Evolutionary conservation across 2,113 vertebrate species (phyloP).

Genomic region (Ploceus nigricollis): DNA sequence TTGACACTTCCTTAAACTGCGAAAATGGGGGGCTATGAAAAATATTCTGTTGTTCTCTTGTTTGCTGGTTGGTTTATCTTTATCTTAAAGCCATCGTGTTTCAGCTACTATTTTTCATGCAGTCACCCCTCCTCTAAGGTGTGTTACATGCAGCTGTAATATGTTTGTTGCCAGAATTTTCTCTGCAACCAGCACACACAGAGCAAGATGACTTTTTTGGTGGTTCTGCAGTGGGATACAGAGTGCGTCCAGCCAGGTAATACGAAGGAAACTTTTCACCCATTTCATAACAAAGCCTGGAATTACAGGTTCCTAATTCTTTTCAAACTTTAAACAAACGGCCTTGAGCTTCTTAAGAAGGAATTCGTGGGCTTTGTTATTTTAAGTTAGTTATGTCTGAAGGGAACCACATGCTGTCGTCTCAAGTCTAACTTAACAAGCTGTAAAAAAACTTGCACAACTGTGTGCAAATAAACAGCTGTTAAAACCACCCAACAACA

Average conservation of each 20-base stretch:
- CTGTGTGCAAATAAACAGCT: neutral
- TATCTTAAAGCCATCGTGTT: neutral
- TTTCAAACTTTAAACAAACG: slow-evolving; percentile 21
- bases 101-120: neutral
- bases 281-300: neutral
- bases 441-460: neutral
- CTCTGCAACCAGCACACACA: neutral
- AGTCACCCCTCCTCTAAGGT: neutral
- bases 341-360: slow-evolving; percentile 27
- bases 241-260: neutral
- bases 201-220: neutral
- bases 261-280: neutral
- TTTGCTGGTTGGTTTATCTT: neutral
- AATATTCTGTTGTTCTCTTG: neutral
- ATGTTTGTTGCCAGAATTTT: neutral
- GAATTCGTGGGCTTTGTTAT: neutral
- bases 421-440: neutral
- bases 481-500: neutral
- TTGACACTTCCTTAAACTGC: neutral
- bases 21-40: neutral
- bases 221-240: neutral
- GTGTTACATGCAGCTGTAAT: neutral
- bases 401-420: slow-evolving; percentile 31
- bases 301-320: slow-evolving; percentile 4
- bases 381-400: slow-evolving; percentile 33